A percentile compares a stretch with the other conserved stretches of the same genome.
phyloP scores from a whole-genome alignment of 2,888 invertebrate species.

The Diaperis boleti region DNA sequence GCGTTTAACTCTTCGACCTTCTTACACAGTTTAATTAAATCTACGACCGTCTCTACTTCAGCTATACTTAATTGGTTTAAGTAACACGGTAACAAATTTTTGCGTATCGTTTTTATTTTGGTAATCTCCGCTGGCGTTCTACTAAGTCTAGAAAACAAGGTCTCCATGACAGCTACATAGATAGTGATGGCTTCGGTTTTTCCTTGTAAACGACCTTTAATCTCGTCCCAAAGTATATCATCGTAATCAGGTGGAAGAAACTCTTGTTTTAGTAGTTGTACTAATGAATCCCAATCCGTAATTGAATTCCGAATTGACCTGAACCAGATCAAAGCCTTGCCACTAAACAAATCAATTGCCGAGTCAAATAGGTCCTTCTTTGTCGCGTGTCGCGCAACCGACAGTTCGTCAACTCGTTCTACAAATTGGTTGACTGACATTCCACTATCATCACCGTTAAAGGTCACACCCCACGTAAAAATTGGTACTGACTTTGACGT shows the following conservation, averaged over 20 bases:
- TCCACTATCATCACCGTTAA: not conserved
- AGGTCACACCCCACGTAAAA: not conserved
- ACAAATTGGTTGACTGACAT: slow-evolving; percentile 17
- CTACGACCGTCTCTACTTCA: not conserved
- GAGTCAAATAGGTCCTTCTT: not conserved
- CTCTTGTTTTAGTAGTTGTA: not conserved
- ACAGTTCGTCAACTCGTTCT: not conserved
- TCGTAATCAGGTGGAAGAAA: slow-evolving; percentile 6
- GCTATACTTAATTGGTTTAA: not conserved
- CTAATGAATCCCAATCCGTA: not conserved
- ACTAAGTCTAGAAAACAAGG: slow-evolving; percentile 23
- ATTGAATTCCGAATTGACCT: not conserved
- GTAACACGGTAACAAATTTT: not conserved
- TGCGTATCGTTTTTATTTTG: not conserved
- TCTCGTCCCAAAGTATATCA: not conserved
- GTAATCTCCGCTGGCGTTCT: not conserved
- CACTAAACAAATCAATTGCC: not conserved
- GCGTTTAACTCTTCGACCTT: not conserved
- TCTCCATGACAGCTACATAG: slow-evolving; percentile 42
- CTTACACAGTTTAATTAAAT: not conserved
- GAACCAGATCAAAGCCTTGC: not conserved
- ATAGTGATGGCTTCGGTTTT: slow-evolving; percentile 47
- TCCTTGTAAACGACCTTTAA: slow-evolving; percentile 46
- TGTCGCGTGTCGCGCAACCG: not conserved
- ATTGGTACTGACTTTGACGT: not conserved